These are phyloP conservation scores for Chlorocebus sabaeus DNA, from an alignment of 2,113 vertebrate species.

Conservation along the genomic window DNA sequence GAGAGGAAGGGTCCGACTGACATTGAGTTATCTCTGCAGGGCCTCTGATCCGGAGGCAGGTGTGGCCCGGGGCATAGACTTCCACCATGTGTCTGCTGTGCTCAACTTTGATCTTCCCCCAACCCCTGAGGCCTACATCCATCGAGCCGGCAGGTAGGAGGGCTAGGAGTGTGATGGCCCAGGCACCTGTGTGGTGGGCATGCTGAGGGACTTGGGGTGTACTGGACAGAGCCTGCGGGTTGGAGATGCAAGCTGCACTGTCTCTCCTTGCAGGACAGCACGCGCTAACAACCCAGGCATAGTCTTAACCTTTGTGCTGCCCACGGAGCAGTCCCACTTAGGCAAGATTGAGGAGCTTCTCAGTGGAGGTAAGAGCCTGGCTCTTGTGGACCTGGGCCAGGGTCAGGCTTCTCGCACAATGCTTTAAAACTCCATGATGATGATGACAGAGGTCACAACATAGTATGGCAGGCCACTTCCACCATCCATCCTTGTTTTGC, in stretches of 20 bases:
- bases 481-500: accelerated
- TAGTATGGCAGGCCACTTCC: neutral
- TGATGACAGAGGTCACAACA: neutral
- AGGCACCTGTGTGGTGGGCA: no score
- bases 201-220: neutral
- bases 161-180: accelerated
- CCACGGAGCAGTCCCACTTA: slow-evolving; percentile 82
- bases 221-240: neutral
- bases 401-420: accelerated
- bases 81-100: slow-evolving; percentile 91
- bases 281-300: slow-evolving; percentile 91
- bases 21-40: slow-evolving; percentile 64
- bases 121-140: slow-evolving; percentile 89
- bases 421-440: neutral
- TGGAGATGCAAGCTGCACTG: accelerated
- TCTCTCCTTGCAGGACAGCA: slow-evolving; percentile 85
- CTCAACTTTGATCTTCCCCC: slow-evolving; percentile 94
- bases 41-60: slow-evolving; percentile 87
- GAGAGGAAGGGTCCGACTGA: neutral
- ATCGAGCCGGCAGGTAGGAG: slow-evolving; percentile 91
- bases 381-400: neutral
- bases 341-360: slow-evolving; percentile 87
- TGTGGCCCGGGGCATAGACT: slow-evolving; percentile 93
- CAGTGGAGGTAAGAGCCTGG: slow-evolving; percentile 80
- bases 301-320: slow-evolving; percentile 88